Evolutionary conservation across 2,888 invertebrate genomes (phyloP).

Genomic region (Catocala nupta): DNA sequence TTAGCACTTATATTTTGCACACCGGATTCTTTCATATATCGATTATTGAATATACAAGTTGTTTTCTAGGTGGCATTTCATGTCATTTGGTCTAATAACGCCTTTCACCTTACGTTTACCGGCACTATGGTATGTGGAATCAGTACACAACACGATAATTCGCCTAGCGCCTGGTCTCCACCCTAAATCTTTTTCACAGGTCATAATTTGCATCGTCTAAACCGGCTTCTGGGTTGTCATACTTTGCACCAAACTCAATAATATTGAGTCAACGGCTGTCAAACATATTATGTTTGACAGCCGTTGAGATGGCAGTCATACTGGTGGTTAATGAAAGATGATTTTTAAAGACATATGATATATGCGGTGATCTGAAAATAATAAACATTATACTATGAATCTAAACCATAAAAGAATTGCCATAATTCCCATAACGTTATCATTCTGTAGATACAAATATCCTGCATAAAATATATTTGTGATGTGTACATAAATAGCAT

Average conservation of each 20-base stretch:
- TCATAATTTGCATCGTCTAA: conserved; percentile 95
- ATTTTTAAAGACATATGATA: conserved; percentile 88
- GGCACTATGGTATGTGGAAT: conserved; percentile 93
- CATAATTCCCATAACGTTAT: too few species aligned
- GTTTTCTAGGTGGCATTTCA: conserved; percentile 88
- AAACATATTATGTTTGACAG: conserved; percentile 26
- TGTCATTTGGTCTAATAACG: conserved; percentile 90
- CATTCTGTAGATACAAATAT: too few species aligned
- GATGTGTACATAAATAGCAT: too few species aligned
- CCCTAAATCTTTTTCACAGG: conserved; percentile 89
- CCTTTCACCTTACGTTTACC: conserved; percentile 93
- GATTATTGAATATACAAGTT: conserved; percentile 87
- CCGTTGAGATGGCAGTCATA: conserved; percentile 69
- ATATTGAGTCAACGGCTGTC: too few species aligned
- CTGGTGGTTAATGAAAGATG: conserved; percentile 90
- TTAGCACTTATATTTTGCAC: conserved; percentile 56
- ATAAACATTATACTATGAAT: too few species aligned
- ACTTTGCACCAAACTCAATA: conserved; percentile 77
- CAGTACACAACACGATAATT: conserved; percentile 92
- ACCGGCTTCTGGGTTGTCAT: conserved; percentile 93
- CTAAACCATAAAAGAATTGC: too few species aligned
- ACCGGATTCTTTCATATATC: conserved; percentile 57
- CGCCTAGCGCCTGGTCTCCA: conserved; percentile 92
- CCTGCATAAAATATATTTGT: too few species aligned
- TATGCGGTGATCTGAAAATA: conserved; percentile 66